Base-by-base conservation (phyloP, 2,113 vertebrate genomes). In the Patagioenas fasciata region DNA sequence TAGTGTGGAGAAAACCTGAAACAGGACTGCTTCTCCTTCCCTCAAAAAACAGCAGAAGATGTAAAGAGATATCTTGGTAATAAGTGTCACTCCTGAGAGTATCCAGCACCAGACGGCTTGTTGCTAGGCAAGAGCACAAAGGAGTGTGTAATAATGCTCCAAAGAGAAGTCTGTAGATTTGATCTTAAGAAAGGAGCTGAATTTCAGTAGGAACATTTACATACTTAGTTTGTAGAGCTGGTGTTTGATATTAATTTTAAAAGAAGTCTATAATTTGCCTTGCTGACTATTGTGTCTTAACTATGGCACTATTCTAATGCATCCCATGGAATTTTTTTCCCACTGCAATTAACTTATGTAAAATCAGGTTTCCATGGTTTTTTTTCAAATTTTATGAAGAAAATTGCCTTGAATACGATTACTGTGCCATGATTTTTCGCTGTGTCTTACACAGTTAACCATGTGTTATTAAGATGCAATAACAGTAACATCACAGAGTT, bases 71-170 rank as follows among this genome's bases (percentile, higher is more conserved):
- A 42, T 77, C 58, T 79, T 57, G 29, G 54, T 42, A 60, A 85
- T 29, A 38, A 79, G 20, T 31, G 64, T 64, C 53, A 18, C 74
- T 80, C 53, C 84, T 8, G 28, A 85, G 81, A 92, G 24, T 75
- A 83, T 13, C 50, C 34, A 40, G 70, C 53, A 47, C 40, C 57
- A 74, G 73, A 29, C 80, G 40, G 62, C 87, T 96, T 47, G 93
- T 96, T 97, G 94, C 96, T 96, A 96, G 70, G 92, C 94, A 94
- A 91, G 94, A 65, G 86, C 91, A 95, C 90, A 94, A 93, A 95
- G 57, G 51, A 51, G 38, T 48, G 34, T 13, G 5, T 62, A 65
- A 79, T n/a, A 66, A 69, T 0, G 1, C 48, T 94, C 69, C 48
- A 23, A 66, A 85, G 64, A 79, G 18, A 73, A 93, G 53, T 32